Base-by-base conservation (phyloP, 2,888 invertebrate species). In the Drosophila villosipedis region DNA sequence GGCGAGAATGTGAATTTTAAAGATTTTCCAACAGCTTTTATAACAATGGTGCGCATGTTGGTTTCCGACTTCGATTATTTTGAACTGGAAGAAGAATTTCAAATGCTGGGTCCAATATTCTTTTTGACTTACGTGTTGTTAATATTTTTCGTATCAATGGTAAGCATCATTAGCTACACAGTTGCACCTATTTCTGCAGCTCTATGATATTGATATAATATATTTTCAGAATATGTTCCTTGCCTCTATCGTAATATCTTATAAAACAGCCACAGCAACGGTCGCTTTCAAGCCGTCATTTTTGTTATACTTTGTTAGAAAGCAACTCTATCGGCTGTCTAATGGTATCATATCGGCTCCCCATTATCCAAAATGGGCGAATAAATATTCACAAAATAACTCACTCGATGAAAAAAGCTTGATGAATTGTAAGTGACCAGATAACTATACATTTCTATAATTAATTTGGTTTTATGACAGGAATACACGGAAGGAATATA, bases 181-280 rank as follows among this genome's bases (percentile, higher is more conserved):
- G 4, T 16, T 67, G 0, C 19, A 28, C 3, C 14, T 25, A n/a
- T 19, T 4, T 10, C 22, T 14, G 5, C 12, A 43, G 22, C 12
- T 43, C 43, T 14, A 30, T 25, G 7, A 22, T 52, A 10, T 25
- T 22, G 0, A 3, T 19, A 12, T 10, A 31, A 61, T 69, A 6
- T 50, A 22, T 19, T 22, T 63, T 78, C 81, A 95, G 95, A 96
- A 96, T 92, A 96, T 96, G 96, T 96, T 96, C 93, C 91, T 96
- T 91, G 96, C 96, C 63, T 96, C 96, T 87, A 96, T 97, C 83
- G 96, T 96, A 86, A 96, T 96, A 91, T 95, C 96, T 0, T 97
- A 96, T 91, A 94, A 95, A 0, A 95, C 95, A 84, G 96, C 78
- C n/a, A 50, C 55, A 22, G 25, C 14, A 7, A 31, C 39, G 0